Evolutionary conservation across 2,797 vertebrate species (phyloP).

Genomic region (Erpetoichthys calabaricus): DNA sequence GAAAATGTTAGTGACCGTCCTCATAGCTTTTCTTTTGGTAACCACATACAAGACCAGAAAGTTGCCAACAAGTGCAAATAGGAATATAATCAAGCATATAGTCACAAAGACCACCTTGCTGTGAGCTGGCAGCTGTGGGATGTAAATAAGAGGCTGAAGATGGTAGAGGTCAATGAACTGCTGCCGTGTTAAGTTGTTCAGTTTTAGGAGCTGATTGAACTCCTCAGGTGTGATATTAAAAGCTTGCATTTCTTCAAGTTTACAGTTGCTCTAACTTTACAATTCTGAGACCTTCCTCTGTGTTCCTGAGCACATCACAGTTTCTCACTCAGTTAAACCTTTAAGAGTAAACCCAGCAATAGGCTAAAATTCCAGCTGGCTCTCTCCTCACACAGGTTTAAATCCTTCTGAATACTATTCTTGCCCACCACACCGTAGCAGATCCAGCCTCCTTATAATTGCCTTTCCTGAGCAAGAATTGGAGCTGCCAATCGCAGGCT

Average conservation of each 20-base stretch:
- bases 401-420: too few species aligned
- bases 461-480: too few species aligned
- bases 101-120: slow-evolving; percentile 38
- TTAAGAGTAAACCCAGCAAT: too few species aligned
- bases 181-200: slow-evolving; percentile 44
- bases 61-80: slow-evolving; percentile 46
- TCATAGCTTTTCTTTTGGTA: slow-evolving; percentile 46
- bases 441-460: too few species aligned
- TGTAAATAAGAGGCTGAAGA: slow-evolving; percentile 44
- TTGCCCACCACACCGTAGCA: too few species aligned
- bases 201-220: slow-evolving; percentile 36
- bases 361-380: too few species aligned
- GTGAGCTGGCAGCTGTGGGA: slow-evolving; percentile 36
- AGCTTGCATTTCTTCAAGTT: slow-evolving; percentile 21
- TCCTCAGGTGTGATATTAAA: slow-evolving; percentile 45
- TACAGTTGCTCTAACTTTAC: too few species aligned
- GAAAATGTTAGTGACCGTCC: slow-evolving; percentile 50
- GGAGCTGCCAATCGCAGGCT: too few species aligned
- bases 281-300: too few species aligned
- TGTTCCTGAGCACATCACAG: too few species aligned
- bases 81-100: slow-evolving; percentile 37
- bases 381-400: too few species aligned
- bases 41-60: slow-evolving; percentile 50
- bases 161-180: slow-evolving; percentile 44
- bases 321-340: too few species aligned